phyloP scores from a whole-genome alignment of 2,888 invertebrate species.

The Halocaridina rubra region DNA sequence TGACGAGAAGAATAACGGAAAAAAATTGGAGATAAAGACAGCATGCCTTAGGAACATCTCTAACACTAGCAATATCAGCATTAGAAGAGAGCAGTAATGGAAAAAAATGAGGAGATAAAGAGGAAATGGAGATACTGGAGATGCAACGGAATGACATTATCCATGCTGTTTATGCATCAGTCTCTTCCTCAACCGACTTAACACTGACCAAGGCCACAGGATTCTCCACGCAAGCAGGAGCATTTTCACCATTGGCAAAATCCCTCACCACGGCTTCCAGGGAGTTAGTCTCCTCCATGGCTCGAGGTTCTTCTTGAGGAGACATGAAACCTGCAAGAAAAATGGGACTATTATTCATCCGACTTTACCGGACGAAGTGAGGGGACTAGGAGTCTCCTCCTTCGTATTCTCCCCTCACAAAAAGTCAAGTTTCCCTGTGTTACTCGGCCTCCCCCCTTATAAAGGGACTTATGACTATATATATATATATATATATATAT shows the following conservation, averaged over 20 bases:
- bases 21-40: background rate
- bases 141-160: background rate
- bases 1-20: background rate
- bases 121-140: background rate
- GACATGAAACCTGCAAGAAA: constrained; percentile 47
- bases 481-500: too few relatives aligned
- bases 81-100: background rate
- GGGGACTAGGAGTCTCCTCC: background rate
- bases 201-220: constrained; percentile 55
- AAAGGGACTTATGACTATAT: too few relatives aligned
- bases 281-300: background rate
- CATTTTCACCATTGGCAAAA: constrained; percentile 13
- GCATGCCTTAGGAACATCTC: too few relatives aligned
- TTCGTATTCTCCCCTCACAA: background rate
- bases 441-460: too few relatives aligned
- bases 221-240: background rate
- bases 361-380: background rate
- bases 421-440: too few relatives aligned
- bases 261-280: constrained; percentile 48
- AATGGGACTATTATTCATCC: background rate
- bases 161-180: constrained; percentile 18
- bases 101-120: background rate
- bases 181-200: constrained; percentile 25
- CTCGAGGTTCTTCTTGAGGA: constrained; percentile 41
- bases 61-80: too few relatives aligned